Base-by-base conservation (phyloP, 1,140 invertebrate genomes). In the Drosophila sucinea region DNA sequence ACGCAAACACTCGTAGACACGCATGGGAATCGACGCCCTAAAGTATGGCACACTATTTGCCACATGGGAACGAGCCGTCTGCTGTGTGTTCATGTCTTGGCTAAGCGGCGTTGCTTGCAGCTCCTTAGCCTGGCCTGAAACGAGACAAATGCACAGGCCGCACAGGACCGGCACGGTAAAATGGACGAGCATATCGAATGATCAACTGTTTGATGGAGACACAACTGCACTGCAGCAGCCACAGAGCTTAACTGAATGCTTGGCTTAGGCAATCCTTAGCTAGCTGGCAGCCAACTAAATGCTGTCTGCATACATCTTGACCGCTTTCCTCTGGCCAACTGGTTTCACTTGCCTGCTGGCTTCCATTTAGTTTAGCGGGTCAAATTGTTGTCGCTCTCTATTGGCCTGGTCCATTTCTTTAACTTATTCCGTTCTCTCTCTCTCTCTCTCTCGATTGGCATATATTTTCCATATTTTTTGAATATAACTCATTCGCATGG, bases 11-110 rank as follows among this genome's bases (percentile, higher is more conserved):
- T 91, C 85, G 44, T 90, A 92, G 23, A 92, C 80, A 6, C 90
- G 86, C 81, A 91, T 85, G 4, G 91, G 91, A 55, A 91, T 90
- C 5, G 91, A 86, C 33, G 86, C 77, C 73, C 77, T 86, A 69
- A 90, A 82, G 79, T 91, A 91, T 83, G 83, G 79, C 58, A 90
- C 76, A 65, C 66, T 79, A 55, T 80, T 73, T 61, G 75, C 44
- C 23, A 63, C 11, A 32, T 67, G 75, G 35, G 27, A 27, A 38
- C 74, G 61, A 32, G 38, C 73, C 30, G 60, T 51, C 60, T 1
- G 1, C 55, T 30, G 81, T 17, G 17, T 17, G 68, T 73, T 81
- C 25, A 60, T 47, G 80, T 78, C 80, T 58, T 44, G 65, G 69
- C 84, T 89, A 27, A 67, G 38, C 29, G 10, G 8, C 25, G 5